Evolutionary conservation across 1,140 invertebrate genomes (phyloP), one percentile per base, ranked within the genome.

Genomic region (Papilio helenus): DNA sequence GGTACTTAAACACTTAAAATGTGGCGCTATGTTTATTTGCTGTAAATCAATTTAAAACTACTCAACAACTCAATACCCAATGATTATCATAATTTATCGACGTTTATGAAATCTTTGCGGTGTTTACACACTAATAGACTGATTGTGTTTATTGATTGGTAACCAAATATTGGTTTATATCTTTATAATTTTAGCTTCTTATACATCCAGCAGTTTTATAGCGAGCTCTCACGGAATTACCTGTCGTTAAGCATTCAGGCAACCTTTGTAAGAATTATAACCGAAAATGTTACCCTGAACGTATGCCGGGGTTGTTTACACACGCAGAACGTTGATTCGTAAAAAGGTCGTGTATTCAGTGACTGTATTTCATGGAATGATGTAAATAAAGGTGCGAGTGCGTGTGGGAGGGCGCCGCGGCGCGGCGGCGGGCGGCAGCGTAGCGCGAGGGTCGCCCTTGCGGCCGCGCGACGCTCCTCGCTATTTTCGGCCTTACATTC

Each of bases 401-500:
- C 81, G 82, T 83, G 86, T 81, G 79, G 58, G 81, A 76, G 79
- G 77, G 87, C 74, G 81, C 73, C 71, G 83, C 80, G 72, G 78
- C 85, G 85, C 80, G 84, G 78, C 85, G 85, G 80, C 84, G 79
- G 82, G 80, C 78, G 68, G 81, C 83, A 81, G 65, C 83, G 88
- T 84, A 86, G 83, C 86, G 83, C 88, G 90, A 90, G 90, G 87
- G 88, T 89, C 91, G 91, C 91, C 92, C 92, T 93, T 94, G 91
- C 86, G 87, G 84, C 86, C 88, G 88, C 88, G 88, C 91, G 91
- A 92, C 93, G 92, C 89, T 94, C 87, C 89, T 89, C 86, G 91
- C 93, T 94, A 94, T 94, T 94, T 94, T 93, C 88, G 92, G 92
- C 89, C 88, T 89, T 91, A 90, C 92, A 94, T 94, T 94, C 93